Percentiles rank a stretch among this genome's conserved stretches.
These are phyloP conservation scores for Trematocara caparti DNA, from an alignment of 2,797 vertebrate species.

Conservation along the genomic window DNA sequence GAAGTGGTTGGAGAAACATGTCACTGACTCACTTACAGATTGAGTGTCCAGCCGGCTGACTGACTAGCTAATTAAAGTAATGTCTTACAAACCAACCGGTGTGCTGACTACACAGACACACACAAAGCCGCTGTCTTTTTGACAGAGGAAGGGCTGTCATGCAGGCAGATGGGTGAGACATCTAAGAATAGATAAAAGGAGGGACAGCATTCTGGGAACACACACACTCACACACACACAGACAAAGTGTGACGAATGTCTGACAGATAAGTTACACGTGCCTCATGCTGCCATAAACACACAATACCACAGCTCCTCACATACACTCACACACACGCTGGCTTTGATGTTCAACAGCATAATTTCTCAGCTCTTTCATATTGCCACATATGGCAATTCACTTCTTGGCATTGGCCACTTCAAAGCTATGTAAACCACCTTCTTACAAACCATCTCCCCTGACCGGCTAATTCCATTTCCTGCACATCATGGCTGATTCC, in stretches of 20 bases:
- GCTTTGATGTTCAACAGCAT: constrained; percentile 57
- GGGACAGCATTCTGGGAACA: constrained; percentile 46
- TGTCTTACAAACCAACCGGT: constrained; percentile 8
- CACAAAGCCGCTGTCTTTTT: not conserved
- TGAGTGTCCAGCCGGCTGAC: not conserved
- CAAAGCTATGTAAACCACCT: constrained; percentile 58
- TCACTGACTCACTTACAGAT: constrained; percentile 10
- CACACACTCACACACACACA: not conserved
- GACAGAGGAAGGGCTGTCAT: constrained; percentile 22
- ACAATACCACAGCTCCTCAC: not conserved
- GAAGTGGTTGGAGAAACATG: not conserved
- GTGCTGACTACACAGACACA: constrained; percentile 16
- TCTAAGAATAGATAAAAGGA: constrained; percentile 73
- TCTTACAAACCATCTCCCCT: constrained; percentile 13
- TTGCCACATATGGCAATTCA: constrained; percentile 68
- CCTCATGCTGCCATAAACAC: constrained; percentile 33
- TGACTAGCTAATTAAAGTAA: constrained; percentile 13
- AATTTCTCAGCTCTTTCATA: constrained; percentile 51
- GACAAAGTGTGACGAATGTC: constrained; percentile 55
- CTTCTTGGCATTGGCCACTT: constrained; percentile 53
- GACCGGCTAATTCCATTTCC: constrained; percentile 35
- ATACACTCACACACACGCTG: constrained; percentile 11
- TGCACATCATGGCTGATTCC: constrained; percentile 9
- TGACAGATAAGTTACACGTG: constrained; percentile 50
- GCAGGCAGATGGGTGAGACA: constrained; percentile 47